A percentile compares a stretch with the other conserved stretches of the same genome.
phyloP scores from a whole-genome alignment of 64 coral and sea anemone genomes.

The Anthopleura sola region DNA sequence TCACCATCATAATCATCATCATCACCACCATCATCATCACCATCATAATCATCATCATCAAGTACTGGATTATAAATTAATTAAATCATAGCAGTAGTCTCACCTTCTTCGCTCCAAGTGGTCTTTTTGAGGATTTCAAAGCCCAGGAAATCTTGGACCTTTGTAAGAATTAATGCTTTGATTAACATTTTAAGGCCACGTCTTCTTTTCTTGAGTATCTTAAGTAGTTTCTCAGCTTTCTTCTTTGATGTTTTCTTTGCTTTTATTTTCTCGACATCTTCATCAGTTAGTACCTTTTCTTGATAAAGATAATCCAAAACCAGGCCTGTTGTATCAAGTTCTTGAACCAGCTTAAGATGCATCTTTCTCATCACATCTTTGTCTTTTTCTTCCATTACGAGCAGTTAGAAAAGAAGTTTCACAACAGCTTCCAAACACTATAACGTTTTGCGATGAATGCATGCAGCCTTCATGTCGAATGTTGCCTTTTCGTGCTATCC shows the following conservation, averaged over 20 bases:
- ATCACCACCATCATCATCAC: too few species aligned
- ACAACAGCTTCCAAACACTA: too few species aligned
- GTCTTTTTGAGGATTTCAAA: neutral
- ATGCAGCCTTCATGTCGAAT: too few species aligned
- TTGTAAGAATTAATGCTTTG: constrained; percentile 5
- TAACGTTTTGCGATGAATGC: too few species aligned
- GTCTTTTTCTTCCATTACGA: neutral
- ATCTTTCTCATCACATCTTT: neutral
- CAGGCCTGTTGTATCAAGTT: neutral
- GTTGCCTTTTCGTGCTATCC: too few species aligned
- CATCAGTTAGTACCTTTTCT: neutral
- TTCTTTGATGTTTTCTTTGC: neutral
- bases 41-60: too few species aligned
- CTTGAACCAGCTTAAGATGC: neutral
- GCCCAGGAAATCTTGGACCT: constrained; percentile 4
- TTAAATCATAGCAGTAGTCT: neutral
- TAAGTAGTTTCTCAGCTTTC: neutral
- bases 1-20: too few species aligned
- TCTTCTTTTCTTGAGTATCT: constrained; percentile 7
- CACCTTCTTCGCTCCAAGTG: constrained; percentile 17
- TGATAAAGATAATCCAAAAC: neutral
- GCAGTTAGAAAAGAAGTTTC: too few species aligned
- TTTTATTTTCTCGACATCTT: constrained; percentile 21
- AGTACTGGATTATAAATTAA: neutral
- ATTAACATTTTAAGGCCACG: constrained; percentile 20